phyloP scores from a whole-genome alignment of 2,797 vertebrate species.

The Sebastes flavidus region DNA sequence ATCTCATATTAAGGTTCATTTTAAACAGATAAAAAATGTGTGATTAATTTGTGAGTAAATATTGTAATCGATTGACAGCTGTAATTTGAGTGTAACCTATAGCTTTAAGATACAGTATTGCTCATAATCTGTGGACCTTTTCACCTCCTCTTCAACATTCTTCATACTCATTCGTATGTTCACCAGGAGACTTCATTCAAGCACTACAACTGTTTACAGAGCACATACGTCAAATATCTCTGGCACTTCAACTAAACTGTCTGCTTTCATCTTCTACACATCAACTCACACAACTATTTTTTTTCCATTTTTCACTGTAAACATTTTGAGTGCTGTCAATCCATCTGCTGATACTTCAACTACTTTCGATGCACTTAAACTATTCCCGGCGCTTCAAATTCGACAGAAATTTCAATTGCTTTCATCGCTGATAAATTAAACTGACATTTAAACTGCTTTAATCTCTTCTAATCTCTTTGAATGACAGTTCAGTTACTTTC shows the following conservation, averaged over 20 bases:
- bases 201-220: neutral
- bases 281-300: neutral
- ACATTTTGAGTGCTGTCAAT: neutral
- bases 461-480: neutral
- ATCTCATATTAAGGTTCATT: too few relatives aligned
- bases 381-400: neutral
- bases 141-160: neutral
- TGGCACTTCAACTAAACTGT: neutral
- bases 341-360: neutral
- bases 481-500: neutral
- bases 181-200: neutral
- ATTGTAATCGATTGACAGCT: too few relatives aligned
- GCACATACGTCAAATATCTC: neutral
- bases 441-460: neutral
- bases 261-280: neutral
- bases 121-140: neutral
- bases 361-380: neutral
- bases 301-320: too few relatives aligned
- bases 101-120: neutral
- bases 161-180: neutral
- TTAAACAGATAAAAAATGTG: too few relatives aligned
- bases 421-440: neutral
- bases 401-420: neutral
- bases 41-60: too few relatives aligned
- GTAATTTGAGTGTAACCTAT: too few relatives aligned